Evolutionary conservation across 35 echinoderm and acorn worm genomes (phyloP).

Genomic region (Chiridota heheva): DNA sequence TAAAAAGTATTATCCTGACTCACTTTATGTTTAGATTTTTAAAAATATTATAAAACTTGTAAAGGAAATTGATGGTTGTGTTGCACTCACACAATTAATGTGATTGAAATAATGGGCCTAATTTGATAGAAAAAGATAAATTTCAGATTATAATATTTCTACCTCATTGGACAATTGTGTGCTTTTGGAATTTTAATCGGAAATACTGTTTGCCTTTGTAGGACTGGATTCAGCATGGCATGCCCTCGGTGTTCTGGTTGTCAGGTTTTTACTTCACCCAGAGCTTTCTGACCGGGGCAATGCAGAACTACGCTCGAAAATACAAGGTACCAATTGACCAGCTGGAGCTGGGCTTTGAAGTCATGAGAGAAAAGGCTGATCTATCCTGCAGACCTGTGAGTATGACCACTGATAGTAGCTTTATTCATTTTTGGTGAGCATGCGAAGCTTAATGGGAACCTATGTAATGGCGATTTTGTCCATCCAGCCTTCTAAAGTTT

Average conservation of each 20-base stretch:
- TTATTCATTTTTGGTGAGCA: background rate
- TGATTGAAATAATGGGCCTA: too few species aligned
- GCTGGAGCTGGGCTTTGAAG: slow-evolving; percentile 73
- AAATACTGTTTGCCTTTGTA: slow-evolving; percentile 5
- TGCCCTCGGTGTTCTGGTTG: slow-evolving; percentile 92
- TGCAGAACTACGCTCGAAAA: slow-evolving; percentile 90
- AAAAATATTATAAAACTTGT: too few species aligned
- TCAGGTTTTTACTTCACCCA: slow-evolving; percentile 99
- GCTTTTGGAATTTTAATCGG: too few species aligned
- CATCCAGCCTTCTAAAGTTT: background rate
- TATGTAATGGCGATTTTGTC: too few species aligned
- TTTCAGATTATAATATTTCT: too few species aligned
- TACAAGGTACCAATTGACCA: slow-evolving; percentile 98
- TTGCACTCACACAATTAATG: too few species aligned
- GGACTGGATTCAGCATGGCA: slow-evolving; percentile 84
- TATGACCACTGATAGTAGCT: background rate
- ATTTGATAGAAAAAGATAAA: too few species aligned
- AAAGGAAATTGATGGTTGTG: too few species aligned
- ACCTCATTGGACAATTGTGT: too few species aligned
- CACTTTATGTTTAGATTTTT: too few species aligned
- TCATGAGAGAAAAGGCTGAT: slow-evolving; percentile 74
- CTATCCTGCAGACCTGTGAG: slow-evolving; percentile 88
- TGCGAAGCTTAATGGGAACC: too few species aligned
- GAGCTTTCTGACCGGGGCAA: slow-evolving; percentile 92
- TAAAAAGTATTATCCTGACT: too few species aligned